Percentiles rank a stretch among this genome's conserved stretches.
phyloP scores from a whole-genome alignment of 2,113 vertebrate species.

The Anarrhichthys ocellatus region DNA sequence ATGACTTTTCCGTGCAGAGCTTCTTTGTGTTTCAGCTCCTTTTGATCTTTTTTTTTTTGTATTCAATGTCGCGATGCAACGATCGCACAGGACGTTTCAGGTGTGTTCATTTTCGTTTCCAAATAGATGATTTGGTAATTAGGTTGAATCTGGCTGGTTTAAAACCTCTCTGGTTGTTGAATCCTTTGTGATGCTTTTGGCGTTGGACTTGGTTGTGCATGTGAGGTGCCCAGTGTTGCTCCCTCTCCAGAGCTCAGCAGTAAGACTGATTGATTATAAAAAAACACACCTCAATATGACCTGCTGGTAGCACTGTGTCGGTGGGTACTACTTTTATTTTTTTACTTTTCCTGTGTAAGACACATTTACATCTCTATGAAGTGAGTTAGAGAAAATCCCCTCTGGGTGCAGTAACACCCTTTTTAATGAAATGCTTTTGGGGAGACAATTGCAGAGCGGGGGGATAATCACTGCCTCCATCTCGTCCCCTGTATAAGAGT shows the following conservation, averaged over 20 bases:
- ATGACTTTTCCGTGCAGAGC: background rate
- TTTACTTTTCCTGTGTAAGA: background rate
- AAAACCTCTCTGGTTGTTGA: background rate
- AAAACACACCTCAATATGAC: background rate
- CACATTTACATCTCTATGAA: background rate
- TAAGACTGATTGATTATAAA: background rate
- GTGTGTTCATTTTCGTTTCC: background rate
- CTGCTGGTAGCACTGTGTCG: background rate
- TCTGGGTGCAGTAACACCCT: background rate
- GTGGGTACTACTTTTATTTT: background rate
- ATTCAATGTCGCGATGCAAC: background rate
- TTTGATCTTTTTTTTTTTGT: background rate
- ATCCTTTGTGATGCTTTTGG: background rate
- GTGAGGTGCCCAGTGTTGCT: too few species aligned
- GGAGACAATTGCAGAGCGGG: background rate
- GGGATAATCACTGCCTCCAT: constrained; percentile 1
- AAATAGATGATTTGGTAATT: background rate
- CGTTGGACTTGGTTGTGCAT: background rate
- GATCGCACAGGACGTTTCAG: background rate
- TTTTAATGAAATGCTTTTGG: constrained; percentile 28
- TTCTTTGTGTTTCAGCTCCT: background rate
- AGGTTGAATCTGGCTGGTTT: background rate
- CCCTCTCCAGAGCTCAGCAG: background rate
- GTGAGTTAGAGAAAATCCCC: background rate
- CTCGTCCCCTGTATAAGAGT: background rate